Conservation (phyloP, 2,113 vertebrate species). For the Siniperca chuatsi region DNA sequence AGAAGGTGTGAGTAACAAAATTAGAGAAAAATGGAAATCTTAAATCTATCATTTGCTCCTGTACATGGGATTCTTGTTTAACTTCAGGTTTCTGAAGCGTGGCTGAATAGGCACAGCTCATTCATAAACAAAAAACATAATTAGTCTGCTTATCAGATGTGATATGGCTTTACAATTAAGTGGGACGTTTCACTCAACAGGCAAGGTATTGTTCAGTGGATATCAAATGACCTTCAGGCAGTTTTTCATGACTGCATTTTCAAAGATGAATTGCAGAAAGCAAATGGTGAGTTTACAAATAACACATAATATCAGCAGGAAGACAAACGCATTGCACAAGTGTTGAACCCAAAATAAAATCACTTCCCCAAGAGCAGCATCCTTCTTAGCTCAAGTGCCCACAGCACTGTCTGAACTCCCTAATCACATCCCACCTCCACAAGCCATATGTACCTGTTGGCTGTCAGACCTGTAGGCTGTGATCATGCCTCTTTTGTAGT, state of each 20-base stretch:
- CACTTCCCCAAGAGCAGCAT: background rate
- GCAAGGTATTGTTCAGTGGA: conserved; percentile 9
- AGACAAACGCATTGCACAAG: background rate
- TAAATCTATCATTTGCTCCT: background rate
- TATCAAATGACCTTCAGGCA: conserved; percentile 30
- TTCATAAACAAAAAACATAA: background rate
- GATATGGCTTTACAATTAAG: conserved; percentile 16
- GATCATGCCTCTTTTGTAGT: background rate
- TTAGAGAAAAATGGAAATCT: background rate
- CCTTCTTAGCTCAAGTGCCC: background rate
- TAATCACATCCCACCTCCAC: background rate
- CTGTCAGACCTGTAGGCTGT: background rate
- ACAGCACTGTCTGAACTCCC: conserved; percentile 19
- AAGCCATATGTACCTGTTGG: background rate
- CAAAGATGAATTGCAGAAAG: conserved; percentile 22
- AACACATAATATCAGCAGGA: conserved; percentile 22
- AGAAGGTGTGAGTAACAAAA: background rate
- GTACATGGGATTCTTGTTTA: background rate
- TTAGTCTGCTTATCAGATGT: background rate
- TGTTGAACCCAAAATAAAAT: background rate
- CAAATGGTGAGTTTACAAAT: background rate
- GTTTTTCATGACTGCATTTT: background rate
- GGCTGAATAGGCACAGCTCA: background rate
- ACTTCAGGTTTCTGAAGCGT: background rate
- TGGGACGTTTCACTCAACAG: conserved; percentile 2